A percentile compares a stretch with the other conserved stretches of the same genome.
Evolutionary conservation across 2,797 vertebrate genomes (phyloP).

Genomic region (Pipistrellus nathusii): DNA sequence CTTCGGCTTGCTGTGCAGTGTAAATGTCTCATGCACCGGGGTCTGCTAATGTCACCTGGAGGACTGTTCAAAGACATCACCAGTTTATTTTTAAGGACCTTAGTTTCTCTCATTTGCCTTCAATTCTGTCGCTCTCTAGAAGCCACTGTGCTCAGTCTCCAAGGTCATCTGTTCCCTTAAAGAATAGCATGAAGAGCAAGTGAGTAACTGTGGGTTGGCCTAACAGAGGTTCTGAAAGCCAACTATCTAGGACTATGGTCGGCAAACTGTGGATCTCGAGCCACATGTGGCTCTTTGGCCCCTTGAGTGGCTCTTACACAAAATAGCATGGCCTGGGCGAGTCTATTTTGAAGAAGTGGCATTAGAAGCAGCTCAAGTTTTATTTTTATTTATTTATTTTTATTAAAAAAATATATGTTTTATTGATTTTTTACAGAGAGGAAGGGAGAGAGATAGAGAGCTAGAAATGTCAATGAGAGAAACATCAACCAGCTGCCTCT

Average conservation of each 20-base stretch:
- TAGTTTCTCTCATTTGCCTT: background rate
- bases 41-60: background rate
- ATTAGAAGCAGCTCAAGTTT: no score
- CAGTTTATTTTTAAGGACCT: conserved; percentile 21
- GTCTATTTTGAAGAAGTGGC: no score
- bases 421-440: no score
- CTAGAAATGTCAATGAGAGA: no score
- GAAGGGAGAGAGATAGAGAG: no score
- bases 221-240: background rate
- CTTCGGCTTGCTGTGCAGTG: background rate
- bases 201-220: background rate
- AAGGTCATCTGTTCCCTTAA: background rate
- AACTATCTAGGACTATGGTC: background rate
- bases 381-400: no score
- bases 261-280: no score
- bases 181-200: background rate
- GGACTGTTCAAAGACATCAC: background rate
- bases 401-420: no score
- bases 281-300: no score
- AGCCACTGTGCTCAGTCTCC: background rate
- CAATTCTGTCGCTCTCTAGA: background rate
- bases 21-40: background rate
- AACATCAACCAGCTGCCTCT: no score
- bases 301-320: no score
- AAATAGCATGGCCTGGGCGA: no score